Conservation (phyloP, 1,140 invertebrate genomes). For the Neodiprion fabricii region DNA sequence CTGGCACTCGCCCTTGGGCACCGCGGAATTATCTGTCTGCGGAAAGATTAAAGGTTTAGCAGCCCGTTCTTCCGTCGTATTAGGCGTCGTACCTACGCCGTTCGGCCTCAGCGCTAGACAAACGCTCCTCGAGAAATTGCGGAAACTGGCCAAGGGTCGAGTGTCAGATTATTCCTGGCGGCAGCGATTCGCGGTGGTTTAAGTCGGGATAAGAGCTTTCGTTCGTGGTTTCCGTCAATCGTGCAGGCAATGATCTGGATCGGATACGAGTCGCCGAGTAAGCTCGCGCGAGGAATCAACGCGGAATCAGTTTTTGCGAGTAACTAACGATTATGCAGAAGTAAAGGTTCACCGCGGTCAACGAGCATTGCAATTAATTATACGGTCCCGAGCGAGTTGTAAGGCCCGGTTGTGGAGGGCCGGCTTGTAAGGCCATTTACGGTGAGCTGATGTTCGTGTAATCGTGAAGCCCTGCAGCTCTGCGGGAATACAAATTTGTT, state of each 20-base stretch:
- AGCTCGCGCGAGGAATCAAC: no score
- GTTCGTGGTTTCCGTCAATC: no score
- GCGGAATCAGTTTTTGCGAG: no score
- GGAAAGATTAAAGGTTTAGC: constrained; percentile 9
- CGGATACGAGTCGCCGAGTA: no score
- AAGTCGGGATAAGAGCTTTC: no score
- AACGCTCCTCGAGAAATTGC: no score
- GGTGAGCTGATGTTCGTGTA: constrained; percentile 50
- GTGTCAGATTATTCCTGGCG: no score
- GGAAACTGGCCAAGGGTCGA: no score
- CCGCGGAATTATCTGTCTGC: not conserved
- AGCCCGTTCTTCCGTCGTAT: not conserved
- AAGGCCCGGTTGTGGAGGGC: constrained; percentile 14
- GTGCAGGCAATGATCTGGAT: no score
- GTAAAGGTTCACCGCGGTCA: not conserved
- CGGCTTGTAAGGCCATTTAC: constrained; percentile 55
- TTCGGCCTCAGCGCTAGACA: no score
- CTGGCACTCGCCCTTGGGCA: not conserved
- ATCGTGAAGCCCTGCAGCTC: constrained; percentile 28
- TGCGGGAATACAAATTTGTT: constrained; percentile 56
- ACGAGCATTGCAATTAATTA: constrained; percentile 24
- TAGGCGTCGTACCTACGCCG: no score
- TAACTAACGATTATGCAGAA: not conserved
- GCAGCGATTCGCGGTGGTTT: no score
- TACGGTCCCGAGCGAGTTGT: constrained; percentile 33